Evolutionary conservation across 2,888 invertebrate genomes (phyloP).

Genomic region (Dichetophora obliterata): DNA sequence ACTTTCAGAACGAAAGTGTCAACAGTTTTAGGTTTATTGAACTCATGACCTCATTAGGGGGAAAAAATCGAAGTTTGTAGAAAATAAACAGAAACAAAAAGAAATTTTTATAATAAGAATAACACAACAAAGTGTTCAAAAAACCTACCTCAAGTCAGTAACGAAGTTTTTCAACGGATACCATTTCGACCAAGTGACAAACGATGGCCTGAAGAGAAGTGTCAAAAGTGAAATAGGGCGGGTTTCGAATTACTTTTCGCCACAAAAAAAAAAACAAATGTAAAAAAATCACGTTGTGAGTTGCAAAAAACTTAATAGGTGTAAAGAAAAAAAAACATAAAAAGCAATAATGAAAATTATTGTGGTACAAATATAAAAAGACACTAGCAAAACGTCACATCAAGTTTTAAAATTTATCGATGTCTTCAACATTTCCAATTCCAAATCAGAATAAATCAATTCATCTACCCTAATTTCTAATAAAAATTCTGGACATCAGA

Average conservation of each 20-base stretch:
- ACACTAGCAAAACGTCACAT: no score
- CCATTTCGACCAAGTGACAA: not conserved
- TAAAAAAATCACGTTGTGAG: no score
- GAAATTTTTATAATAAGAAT: not conserved
- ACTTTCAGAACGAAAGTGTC: not conserved
- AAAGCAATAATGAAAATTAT: no score
- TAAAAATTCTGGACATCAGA: no score
- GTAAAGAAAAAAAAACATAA: no score
- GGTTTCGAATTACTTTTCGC: constrained; percentile 18
- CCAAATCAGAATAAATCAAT: no score
- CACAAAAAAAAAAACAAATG: not conserved
- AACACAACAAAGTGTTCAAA: not conserved
- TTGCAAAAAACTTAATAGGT: no score
- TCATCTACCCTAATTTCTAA: no score
- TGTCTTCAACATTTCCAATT: no score
- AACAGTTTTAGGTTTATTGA: not conserved
- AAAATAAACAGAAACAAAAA: not conserved
- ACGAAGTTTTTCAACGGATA: not conserved
- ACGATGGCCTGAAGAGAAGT: not conserved
- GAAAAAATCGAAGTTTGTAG: no score
- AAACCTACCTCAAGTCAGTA: constrained; percentile 13
- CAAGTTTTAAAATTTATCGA: no score
- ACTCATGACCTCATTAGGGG: constrained; percentile 13
- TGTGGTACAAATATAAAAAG: no score
- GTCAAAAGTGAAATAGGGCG: not conserved